These are phyloP conservation scores for Mormyrus iriodes DNA, from an alignment of 2,113 vertebrate genomes.

Conservation along the genomic window DNA sequence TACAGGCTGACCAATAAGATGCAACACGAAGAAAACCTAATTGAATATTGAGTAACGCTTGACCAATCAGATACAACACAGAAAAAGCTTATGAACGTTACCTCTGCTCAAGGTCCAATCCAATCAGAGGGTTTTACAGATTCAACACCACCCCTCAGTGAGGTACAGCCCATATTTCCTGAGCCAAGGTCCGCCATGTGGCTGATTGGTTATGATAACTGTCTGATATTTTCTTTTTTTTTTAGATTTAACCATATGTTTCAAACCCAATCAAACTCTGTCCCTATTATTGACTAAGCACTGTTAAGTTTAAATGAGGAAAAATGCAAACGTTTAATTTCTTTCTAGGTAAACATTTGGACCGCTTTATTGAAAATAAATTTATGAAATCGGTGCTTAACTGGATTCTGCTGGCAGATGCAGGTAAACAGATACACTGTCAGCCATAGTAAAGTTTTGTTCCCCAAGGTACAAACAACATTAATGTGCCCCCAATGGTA, in stretches of 20 bases:
- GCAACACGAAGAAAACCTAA: background rate
- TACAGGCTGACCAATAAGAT: background rate
- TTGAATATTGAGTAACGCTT: background rate
- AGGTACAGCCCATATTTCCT: background rate
- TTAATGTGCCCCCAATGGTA: background rate
- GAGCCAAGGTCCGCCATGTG: background rate
- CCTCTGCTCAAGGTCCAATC: background rate
- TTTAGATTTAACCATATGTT: background rate
- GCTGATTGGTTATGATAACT: background rate
- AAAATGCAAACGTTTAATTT: background rate
- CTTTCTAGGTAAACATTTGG: background rate
- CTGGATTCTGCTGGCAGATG: background rate
- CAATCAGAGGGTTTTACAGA: background rate
- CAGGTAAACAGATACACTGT: background rate
- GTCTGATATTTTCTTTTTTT: background rate
- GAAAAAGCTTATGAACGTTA: background rate
- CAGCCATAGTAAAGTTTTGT: background rate
- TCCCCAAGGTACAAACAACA: background rate
- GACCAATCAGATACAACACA: background rate
- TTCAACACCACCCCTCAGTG: background rate
- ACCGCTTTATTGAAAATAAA: background rate
- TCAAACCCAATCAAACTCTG: background rate
- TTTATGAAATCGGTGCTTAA: background rate
- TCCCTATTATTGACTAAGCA: background rate
- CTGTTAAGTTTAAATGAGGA: background rate